Evolutionary conservation across 1,140 invertebrate species (phyloP).

Genomic region (Ceratosolen solmsi): DNA sequence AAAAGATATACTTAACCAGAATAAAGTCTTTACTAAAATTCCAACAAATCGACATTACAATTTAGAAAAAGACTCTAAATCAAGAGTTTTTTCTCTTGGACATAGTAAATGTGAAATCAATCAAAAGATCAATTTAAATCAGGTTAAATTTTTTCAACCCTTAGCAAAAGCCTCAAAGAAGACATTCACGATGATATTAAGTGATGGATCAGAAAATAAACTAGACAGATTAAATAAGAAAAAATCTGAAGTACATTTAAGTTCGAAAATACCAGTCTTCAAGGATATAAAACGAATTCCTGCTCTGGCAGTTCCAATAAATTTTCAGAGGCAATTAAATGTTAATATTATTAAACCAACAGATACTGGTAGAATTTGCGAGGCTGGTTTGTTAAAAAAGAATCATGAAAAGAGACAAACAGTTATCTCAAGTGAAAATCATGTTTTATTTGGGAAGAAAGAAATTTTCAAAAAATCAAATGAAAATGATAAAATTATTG

Average conservation of each 20-base stretch:
- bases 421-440: not conserved
- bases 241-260: not conserved
- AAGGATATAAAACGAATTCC: slow-evolving; percentile 54
- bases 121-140: not conserved
- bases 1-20: not conserved
- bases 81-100: not conserved
- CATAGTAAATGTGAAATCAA: slow-evolving; percentile 13
- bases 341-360: slow-evolving; percentile 55
- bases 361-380: not conserved
- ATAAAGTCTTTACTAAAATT: slow-evolving; percentile 17
- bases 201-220: slow-evolving; percentile 15
- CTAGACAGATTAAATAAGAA: not conserved
- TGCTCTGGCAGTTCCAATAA: slow-evolving; percentile 57
- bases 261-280: slow-evolving; percentile 66
- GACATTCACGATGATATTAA: not conserved
- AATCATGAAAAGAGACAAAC: not conserved
- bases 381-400: slow-evolving; percentile 30
- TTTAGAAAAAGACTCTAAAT: slow-evolving; percentile 15
- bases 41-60: slow-evolving; percentile 14
- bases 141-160: not conserved
- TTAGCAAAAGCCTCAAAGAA: not conserved
- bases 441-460: slow-evolving; percentile 7
- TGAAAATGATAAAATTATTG: not conserved
- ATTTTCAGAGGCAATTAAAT: slow-evolving; percentile 59
- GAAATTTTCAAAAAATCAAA: not conserved